phyloP scores from a whole-genome alignment of 1,140 invertebrate species.

The Brachionus asplanchnoidis region DNA sequence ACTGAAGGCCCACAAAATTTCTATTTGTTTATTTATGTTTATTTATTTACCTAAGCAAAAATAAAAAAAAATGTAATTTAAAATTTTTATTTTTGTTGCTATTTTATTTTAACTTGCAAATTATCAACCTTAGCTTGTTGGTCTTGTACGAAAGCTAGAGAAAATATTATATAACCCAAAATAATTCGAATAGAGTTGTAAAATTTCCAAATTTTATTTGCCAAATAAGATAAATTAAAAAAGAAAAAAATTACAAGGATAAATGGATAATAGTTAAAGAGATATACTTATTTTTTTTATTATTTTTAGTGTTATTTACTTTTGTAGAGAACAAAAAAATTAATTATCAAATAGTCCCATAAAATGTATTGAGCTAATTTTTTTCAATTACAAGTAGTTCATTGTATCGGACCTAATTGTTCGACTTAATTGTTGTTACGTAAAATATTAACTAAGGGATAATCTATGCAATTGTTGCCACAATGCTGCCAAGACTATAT shows the following conservation, averaged over 20 bases:
- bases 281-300: background rate
- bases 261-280: conserved; percentile 8
- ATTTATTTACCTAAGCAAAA: background rate
- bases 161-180: conserved; percentile 3
- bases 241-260: background rate
- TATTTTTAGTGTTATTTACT: background rate
- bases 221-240: conserved; percentile 24
- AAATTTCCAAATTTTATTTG: conserved; percentile 20
- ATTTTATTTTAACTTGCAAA: conserved; percentile 26
- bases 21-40: conserved; percentile 1
- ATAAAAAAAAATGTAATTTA: background rate
- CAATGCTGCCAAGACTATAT: background rate
- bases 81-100: conserved; percentile 4
- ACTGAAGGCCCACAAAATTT: background rate
- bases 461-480: conserved; percentile 11
- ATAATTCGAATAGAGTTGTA: background rate
- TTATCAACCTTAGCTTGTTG: conserved; percentile 9
- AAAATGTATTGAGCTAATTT: conserved; percentile 16
- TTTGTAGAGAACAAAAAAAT: background rate
- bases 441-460: conserved; percentile 16
- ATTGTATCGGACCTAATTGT: background rate
- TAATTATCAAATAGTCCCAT: conserved; percentile 9
- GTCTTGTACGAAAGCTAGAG: background rate
- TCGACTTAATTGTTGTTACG: conserved; percentile 29
- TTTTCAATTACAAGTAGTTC: background rate